These are phyloP conservation scores for Philaenus spumarius DNA, from an alignment of 1,140 invertebrate species.

Conservation along the genomic window DNA sequence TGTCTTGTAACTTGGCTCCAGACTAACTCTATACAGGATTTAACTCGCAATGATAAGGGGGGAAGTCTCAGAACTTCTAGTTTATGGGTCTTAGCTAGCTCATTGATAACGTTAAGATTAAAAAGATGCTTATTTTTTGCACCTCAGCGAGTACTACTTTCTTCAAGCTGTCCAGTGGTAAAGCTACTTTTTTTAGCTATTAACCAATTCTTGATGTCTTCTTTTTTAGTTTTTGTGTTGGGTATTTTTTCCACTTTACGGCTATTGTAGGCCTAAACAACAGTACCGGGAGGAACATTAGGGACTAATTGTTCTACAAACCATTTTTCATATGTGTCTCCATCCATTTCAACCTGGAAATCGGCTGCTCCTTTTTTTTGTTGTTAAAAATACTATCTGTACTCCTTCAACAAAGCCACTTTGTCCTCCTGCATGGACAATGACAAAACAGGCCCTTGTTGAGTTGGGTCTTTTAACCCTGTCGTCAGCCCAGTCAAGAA, in stretches of 20 bases:
- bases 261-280: background rate
- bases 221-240: background rate
- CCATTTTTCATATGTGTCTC: background rate
- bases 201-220: background rate
- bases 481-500: background rate
- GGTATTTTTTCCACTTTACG: background rate
- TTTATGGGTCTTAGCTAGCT: too few species aligned
- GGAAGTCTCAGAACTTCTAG: too few species aligned
- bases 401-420: too few species aligned
- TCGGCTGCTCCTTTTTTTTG: background rate
- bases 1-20: too few species aligned
- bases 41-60: too few species aligned
- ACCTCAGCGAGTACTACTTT: too few species aligned
- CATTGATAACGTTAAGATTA: too few species aligned
- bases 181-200: background rate
- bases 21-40: too few species aligned
- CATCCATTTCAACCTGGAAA: conserved; percentile 1
- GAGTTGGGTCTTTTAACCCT: background rate
- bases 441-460: background rate
- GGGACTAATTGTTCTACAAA: too few species aligned
- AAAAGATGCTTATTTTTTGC: too few species aligned
- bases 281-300: background rate
- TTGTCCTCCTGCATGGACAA: background rate
- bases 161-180: too few species aligned
- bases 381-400: too few species aligned